Conservation (phyloP, 2,797 vertebrate genomes). For the Sternarchorhynchus goeldii region DNA sequence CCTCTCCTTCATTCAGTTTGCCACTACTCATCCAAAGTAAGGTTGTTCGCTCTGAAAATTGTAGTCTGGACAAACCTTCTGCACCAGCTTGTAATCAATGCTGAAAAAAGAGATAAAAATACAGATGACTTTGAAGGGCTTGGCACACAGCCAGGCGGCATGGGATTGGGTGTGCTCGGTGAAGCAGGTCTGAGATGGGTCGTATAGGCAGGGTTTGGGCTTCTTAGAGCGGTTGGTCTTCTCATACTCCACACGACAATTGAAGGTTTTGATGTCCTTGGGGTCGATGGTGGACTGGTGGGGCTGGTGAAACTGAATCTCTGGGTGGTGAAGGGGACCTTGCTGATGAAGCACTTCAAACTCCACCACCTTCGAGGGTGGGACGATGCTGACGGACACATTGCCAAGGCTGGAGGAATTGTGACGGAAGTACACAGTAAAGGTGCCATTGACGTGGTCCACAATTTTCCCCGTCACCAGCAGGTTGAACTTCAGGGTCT, state of each 20-base stretch:
- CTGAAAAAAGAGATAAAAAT: conserved; percentile 99
- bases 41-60: conserved; percentile 97
- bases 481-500: conserved; percentile 92
- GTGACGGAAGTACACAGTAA: conserved; percentile 97
- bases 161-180: conserved; percentile 96
- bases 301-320: conserved; percentile 75
- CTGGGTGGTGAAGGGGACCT: conserved; percentile 63
- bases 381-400: conserved; percentile 94
- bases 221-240: conserved; percentile 94
- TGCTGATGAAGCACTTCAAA: conserved; percentile 86
- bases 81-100: conserved; percentile 97
- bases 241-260: conserved; percentile 95
- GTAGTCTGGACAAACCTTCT: conserved; percentile 98
- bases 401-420: conserved; percentile 97
- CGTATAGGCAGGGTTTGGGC: conserved; percentile 93
- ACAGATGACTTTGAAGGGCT: conserved; percentile 99
- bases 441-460: conserved; percentile 96
- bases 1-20: conserved; percentile 18
- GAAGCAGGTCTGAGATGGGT: conserved; percentile 94
- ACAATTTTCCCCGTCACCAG: conserved; percentile 97
- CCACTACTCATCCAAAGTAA: conserved; percentile 83
- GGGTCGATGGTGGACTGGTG: conserved; percentile 87
- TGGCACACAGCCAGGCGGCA: conserved; percentile 94
- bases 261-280: conserved; percentile 88
- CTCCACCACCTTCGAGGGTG: conserved; percentile 91